phyloP scores from a whole-genome alignment of 2,888 invertebrate species.

The Tiphia femorata region DNA sequence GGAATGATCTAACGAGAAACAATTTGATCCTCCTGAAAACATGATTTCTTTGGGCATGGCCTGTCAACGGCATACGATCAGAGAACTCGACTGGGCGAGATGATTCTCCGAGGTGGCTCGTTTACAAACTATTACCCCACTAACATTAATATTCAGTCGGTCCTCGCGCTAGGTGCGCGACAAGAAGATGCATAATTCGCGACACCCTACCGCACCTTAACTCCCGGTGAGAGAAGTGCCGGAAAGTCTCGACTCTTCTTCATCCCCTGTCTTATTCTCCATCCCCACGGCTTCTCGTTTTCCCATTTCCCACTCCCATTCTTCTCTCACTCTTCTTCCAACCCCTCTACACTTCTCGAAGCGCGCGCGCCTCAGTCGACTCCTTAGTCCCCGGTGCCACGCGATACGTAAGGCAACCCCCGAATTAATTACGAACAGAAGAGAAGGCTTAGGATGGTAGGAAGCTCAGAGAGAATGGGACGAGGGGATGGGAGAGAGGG shows the following conservation, averaged over 20 bases:
- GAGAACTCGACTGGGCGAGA: too few species aligned
- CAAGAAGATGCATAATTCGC: constrained; percentile 68
- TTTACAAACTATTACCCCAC: constrained; percentile 64
- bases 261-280: not conserved
- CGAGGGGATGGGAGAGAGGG: too few species aligned
- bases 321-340: too few species aligned
- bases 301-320: not conserved
- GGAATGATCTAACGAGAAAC: too few species aligned
- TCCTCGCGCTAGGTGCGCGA: constrained; percentile 63
- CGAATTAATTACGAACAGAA: constrained; percentile 56
- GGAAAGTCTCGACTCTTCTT: not conserved
- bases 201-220: too few species aligned
- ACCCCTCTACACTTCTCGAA: constrained; percentile 20
- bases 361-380: not conserved
- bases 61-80: constrained; percentile 57
- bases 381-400: not conserved
- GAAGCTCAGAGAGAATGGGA: not conserved
- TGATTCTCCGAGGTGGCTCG: constrained; percentile 34
- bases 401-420: constrained; percentile 50
- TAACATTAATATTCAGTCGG: constrained; percentile 65
- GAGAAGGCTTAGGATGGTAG: constrained; percentile 12
- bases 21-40: too few species aligned
- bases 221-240: too few species aligned
- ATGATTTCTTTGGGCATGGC: too few species aligned
- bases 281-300: not conserved